Base-by-base conservation (phyloP, 2,113 vertebrate species). In the Micronycteris hirsuta region DNA sequence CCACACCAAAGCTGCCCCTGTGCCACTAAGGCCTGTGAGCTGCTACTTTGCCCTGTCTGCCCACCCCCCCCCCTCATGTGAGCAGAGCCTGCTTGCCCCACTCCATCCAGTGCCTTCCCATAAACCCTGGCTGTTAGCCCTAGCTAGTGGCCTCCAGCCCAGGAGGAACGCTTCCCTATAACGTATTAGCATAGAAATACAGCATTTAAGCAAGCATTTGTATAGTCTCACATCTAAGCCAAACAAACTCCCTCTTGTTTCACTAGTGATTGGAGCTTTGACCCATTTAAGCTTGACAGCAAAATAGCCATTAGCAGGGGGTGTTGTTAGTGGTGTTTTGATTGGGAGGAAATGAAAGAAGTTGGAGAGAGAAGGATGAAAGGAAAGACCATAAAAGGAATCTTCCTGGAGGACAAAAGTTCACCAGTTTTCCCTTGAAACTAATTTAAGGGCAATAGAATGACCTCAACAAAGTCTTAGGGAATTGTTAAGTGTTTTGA, bases 211-310 rank as follows among this genome's bases (percentile, higher is more conserved):
- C 19, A 56, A 92, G 54, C 24, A 0, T 89, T 96, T 91, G 47
- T 71, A n/a, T 36, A 38, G 74, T 83, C 63, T 73, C 85, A 85
- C 49, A 71, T 92, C 70, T 73, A 83, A 92, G 65, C 52, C 85
- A 86, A 92, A 96, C 78, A 93, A 45, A 80, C n/a, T 86, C 74
- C 84, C 49, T 92, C 76, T 95, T 95, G 49, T 92, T 93, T 89
- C 49, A 38, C 81, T 89, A 85, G 10, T 65, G 80, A 28, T 65
- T 83, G 63, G 63, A 74, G 13, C 38, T 83, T 63, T 97, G 92
- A 92, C 92, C 84, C 56, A 92, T 58, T 96, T 89, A 87, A 86
- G 52, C 6, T 82, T 92, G 93, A 92, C 43, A 86, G 93, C 56
- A 90, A 95, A 96, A 95, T 36, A 54, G 38, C 7, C 9, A 84